Evolutionary conservation across 2,113 vertebrate species (phyloP).

Genomic region (Thalassarche chlororhynchos): DNA sequence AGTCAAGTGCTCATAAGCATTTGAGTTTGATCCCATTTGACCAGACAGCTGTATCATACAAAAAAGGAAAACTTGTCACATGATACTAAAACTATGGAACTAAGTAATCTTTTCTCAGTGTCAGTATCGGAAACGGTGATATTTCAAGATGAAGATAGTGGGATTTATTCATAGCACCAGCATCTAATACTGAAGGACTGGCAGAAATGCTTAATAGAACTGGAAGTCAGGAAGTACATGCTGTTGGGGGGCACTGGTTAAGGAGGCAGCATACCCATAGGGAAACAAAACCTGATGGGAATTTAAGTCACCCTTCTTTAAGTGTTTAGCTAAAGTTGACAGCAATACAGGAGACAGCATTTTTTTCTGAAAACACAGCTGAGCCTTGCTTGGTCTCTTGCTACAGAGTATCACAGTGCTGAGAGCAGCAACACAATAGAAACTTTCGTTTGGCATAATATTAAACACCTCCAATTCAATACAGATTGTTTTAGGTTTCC

Average conservation of each 20-base stretch:
- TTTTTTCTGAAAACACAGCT: not conserved
- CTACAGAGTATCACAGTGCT: not conserved
- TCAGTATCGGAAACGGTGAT: not conserved
- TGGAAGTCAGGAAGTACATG: not conserved
- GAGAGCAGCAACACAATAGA: fast-evolving
- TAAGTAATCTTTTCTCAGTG: not conserved
- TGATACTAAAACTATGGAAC: not conserved
- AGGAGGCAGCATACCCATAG: not conserved
- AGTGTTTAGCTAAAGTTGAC: not conserved
- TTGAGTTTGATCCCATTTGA: not conserved
- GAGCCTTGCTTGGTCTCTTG: not conserved
- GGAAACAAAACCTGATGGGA: not conserved
- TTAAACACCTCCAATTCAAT: not conserved
- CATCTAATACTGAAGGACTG: not conserved
- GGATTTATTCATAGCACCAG: not conserved
- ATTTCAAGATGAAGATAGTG: not conserved
- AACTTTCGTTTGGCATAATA: not conserved
- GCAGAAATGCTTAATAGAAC: not conserved
- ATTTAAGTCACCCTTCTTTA: not conserved
- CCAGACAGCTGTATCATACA: not conserved
- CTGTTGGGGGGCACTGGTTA: not conserved
- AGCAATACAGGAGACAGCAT: not conserved
- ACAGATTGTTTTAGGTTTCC: not conserved
- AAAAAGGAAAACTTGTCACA: not conserved
- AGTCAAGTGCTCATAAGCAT: not conserved